Percentiles rank a stretch among this genome's conserved stretches.
These are phyloP conservation scores for Galeopterus variegatus DNA, from an alignment of 2,113 vertebrate species.

Conservation along the genomic window DNA sequence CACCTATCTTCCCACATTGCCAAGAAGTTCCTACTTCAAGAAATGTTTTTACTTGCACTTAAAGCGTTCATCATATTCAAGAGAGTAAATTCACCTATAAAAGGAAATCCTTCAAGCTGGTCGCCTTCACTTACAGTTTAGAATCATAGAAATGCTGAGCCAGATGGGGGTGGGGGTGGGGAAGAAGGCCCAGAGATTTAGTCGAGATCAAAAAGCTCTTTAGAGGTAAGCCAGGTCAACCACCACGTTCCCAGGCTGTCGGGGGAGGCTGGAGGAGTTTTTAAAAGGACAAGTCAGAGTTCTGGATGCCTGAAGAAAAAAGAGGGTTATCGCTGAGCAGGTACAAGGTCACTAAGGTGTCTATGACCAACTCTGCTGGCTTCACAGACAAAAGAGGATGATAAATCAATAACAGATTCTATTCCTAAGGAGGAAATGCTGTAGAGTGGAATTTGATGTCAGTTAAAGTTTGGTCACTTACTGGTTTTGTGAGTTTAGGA, in stretches of 20 bases:
- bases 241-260: not conserved
- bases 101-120: slow-evolving; percentile 40
- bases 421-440: not conserved
- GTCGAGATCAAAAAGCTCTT: not conserved
- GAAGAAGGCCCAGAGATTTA: slow-evolving; percentile 9
- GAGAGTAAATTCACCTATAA: slow-evolving; percentile 23
- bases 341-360: not conserved
- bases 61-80: slow-evolving; percentile 34
- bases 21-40: slow-evolving; percentile 31
- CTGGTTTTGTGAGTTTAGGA: slow-evolving; percentile 7
- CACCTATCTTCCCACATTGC: not conserved
- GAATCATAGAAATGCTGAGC: not conserved
- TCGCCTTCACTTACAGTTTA: not conserved
- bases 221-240: not conserved
- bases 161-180: not conserved
- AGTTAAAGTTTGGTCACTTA: not conserved
- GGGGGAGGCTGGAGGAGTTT: not conserved
- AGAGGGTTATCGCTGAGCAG: not conserved
- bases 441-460: not conserved
- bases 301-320: not conserved
- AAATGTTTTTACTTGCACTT: slow-evolving; percentile 21
- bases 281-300: not conserved
- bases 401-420: not conserved
- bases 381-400: not conserved
- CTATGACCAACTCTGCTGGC: not conserved